These are phyloP conservation scores for Stratiolaelaps scimitus DNA, from an alignment of 1,140 invertebrate species.

Conservation along the genomic window DNA sequence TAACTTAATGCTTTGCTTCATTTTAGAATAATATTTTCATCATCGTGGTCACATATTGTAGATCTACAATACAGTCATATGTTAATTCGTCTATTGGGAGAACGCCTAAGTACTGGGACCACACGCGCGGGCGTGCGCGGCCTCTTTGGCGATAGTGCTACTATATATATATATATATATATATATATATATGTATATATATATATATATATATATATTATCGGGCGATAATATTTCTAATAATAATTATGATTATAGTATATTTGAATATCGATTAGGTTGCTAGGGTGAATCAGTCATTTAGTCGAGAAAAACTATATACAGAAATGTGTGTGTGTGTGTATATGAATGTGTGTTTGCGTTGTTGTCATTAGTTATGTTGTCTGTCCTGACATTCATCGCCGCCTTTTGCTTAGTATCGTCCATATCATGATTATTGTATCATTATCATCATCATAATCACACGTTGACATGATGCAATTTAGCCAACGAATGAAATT, in stretches of 20 bases:
- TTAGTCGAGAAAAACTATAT: not conserved
- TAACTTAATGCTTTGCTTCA: not conserved
- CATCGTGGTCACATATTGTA: too few relatives aligned
- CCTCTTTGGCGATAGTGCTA: conserved; percentile 19
- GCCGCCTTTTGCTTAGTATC: too few relatives aligned
- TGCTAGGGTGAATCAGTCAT: not conserved
- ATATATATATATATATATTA: not conserved
- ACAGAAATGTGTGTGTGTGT: not conserved
- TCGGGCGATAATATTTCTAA: not conserved
- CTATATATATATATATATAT: not conserved
- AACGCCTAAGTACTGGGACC: conserved; percentile 2
- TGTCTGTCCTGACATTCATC: too few relatives aligned
- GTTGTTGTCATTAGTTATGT: too few relatives aligned
- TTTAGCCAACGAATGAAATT: too few relatives aligned
- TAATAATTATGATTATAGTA: not conserved
- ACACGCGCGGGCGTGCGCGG: not conserved
- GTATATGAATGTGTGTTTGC: not conserved
- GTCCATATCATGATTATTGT: too few relatives aligned
- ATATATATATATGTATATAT: not conserved
- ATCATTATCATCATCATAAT: too few relatives aligned
- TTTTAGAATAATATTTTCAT: conserved; percentile 6
- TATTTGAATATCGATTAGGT: not conserved
- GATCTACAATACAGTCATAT: not conserved
- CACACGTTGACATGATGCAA: too few relatives aligned
- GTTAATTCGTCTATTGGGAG: not conserved